These are phyloP conservation scores for Trissoscelio sp. DNA, from an alignment of 2,888 invertebrate genomes.

Conservation along the genomic window DNA sequence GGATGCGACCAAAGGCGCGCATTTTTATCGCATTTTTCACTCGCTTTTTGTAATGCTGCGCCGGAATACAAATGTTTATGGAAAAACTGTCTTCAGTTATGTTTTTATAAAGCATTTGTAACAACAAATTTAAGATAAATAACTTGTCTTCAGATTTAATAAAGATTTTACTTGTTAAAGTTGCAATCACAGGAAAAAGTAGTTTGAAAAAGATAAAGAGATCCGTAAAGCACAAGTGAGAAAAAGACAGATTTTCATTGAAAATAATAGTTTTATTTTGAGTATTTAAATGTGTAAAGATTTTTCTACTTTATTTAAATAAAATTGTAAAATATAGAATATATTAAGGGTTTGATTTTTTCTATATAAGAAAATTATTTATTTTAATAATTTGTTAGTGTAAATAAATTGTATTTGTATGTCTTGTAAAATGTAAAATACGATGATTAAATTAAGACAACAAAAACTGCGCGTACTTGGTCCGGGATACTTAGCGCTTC, in stretches of 20 bases:
- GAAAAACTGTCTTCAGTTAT: constrained; percentile 6
- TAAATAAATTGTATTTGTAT: constrained; percentile 4
- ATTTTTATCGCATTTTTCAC: constrained; percentile 50
- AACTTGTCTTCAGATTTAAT: no score
- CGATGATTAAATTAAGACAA: constrained; percentile 46
- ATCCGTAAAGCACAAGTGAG: no score
- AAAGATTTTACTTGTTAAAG: no score
- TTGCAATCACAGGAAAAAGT: no score
- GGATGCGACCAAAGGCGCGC: constrained; percentile 57
- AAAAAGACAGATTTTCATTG: no score
- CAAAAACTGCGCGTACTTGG: constrained; percentile 18
- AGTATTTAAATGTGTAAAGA: no score
- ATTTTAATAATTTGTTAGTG: background rate
- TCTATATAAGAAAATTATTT: background rate
- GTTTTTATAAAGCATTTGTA: constrained; percentile 14
- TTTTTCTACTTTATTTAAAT: no score
- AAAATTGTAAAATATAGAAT: no score
- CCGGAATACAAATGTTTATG: constrained; percentile 27
- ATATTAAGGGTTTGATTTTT: background rate
- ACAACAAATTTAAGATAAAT: no score
- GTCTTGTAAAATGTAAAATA: constrained; percentile 27
- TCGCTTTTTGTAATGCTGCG: constrained; percentile 13
- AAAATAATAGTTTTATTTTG: no score
- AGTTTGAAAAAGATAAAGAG: no score
- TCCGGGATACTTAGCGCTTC: constrained; percentile 36